These are phyloP conservation scores for Caenorhabditis doughertyi DNA, from an alignment of 2,888 invertebrate genomes.

Conservation along the genomic window DNA sequence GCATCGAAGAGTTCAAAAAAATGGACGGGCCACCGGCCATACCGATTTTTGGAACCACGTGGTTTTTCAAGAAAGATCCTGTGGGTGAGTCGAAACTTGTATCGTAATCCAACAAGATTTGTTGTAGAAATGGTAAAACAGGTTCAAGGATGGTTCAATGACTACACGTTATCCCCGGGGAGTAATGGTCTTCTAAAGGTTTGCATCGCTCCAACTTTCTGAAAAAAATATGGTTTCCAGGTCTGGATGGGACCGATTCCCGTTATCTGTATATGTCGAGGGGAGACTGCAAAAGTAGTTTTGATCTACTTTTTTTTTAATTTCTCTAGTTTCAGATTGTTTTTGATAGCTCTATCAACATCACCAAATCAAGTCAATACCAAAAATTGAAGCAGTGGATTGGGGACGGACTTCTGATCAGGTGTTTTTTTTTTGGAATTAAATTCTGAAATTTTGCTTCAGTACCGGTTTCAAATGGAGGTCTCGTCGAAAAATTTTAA, in stretches of 20 bases:
- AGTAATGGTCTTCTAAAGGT: constrained; percentile 16
- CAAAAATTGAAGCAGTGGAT: constrained; percentile 84
- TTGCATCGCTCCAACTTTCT: no score
- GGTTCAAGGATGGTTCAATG: constrained; percentile 10
- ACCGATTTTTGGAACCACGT: constrained; percentile 42
- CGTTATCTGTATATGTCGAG: constrained; percentile 55
- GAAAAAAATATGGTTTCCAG: constrained; percentile 28
- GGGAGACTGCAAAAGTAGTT: constrained; percentile 67
- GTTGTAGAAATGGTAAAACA: constrained; percentile 5
- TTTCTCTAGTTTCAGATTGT: constrained; percentile 66
- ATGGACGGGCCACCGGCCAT: constrained; percentile 34
- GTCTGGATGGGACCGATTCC: constrained; percentile 74
- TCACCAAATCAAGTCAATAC: constrained; percentile 83
- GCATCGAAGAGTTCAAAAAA: constrained; percentile 34
- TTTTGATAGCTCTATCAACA: constrained; percentile 79
- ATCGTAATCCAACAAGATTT: no score
- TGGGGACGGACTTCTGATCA: constrained; percentile 84
- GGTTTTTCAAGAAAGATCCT: constrained; percentile 50
- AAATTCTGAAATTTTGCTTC: constrained; percentile 41
- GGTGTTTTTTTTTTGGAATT: constrained; percentile 70
- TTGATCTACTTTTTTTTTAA: not conserved
- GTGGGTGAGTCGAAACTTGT: constrained; percentile 25
- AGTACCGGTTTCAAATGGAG: constrained; percentile 84
- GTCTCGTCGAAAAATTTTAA: constrained; percentile 84
- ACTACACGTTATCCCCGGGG: constrained; percentile 15